Evolutionary conservation across 2,113 vertebrate species (phyloP).

Genomic region (Gymnobelideus leadbeateri): DNA sequence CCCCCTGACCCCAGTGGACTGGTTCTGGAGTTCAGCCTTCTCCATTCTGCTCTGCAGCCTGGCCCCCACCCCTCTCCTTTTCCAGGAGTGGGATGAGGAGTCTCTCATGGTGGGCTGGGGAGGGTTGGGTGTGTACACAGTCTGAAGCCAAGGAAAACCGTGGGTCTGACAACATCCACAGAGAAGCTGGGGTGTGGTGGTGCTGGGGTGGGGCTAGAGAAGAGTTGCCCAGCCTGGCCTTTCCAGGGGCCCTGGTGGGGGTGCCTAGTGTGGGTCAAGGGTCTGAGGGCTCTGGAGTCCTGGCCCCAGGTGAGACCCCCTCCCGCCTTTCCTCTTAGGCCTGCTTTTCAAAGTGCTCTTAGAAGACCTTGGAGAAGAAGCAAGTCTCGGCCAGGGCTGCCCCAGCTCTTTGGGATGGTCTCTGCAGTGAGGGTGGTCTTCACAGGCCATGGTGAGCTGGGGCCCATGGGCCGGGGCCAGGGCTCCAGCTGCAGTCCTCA

Average conservation of each 20-base stretch:
- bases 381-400: background rate
- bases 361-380: background rate
- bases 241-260: background rate
- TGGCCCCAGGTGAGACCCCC: too few relatives aligned
- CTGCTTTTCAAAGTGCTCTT: background rate
- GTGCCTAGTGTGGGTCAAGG: background rate
- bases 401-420: too few relatives aligned
- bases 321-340: too few relatives aligned
- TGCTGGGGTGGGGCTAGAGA: background rate
- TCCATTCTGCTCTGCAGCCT: background rate
- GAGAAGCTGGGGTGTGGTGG: background rate
- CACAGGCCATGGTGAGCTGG: background rate
- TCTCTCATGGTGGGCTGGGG: background rate
- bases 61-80: background rate
- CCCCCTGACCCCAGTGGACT: background rate
- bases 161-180: background rate
- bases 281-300: too few relatives aligned
- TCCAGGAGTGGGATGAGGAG: background rate
- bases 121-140: background rate
- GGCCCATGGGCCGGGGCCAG: background rate
- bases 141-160: background rate
- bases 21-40: background rate
- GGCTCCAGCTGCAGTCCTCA: background rate
- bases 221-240: background rate
- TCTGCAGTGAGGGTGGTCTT: background rate